Percentiles rank a stretch among this genome's conserved stretches.
phyloP scores from a whole-genome alignment of 2,113 vertebrate genomes.

The Ondatra zibethicus region DNA sequence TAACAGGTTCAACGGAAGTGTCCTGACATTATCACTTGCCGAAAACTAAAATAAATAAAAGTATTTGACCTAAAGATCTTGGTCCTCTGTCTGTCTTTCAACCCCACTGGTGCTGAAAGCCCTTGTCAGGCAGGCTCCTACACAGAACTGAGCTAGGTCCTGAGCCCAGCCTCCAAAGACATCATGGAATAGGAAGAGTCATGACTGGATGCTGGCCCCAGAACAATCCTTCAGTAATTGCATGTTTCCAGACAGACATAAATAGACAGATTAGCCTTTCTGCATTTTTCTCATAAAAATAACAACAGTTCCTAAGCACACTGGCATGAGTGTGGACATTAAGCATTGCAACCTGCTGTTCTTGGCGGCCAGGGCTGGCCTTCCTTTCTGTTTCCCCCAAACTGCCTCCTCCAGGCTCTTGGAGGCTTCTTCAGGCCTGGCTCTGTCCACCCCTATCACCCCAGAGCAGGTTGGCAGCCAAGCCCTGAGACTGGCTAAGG shows the following conservation, averaged over 20 bases:
- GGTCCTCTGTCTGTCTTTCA: conserved; percentile 65
- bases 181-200: conserved; percentile 83
- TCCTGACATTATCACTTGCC: conserved; percentile 39
- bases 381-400: conserved; percentile 77
- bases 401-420: conserved; percentile 80
- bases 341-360: conserved; percentile 90
- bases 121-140: conserved; percentile 22
- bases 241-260: conserved; percentile 89
- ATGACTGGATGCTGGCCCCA: conserved; percentile 83
- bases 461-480: conserved; percentile 85
- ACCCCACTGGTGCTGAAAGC: conserved; percentile 26
- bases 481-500: conserved; percentile 81
- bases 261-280: conserved; percentile 89
- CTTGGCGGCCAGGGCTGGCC: conserved; percentile 86
- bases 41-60: conserved; percentile 40
- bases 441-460: conserved; percentile 83
- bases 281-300: conserved; percentile 91
- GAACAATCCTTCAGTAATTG: conserved; percentile 85
- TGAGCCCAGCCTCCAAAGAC: conserved; percentile 71
- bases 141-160: conserved; percentile 51
- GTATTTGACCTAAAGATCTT: conserved; percentile 55
- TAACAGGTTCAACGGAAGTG: neutral
- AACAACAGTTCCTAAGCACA: conserved; percentile 87
- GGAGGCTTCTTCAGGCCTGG: conserved; percentile 83
- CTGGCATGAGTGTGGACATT: conserved; percentile 86